A percentile compares a stretch with the other conserved stretches of the same genome.
Evolutionary conservation across 1,140 invertebrate species (phyloP).

Genomic region (Drosophila sechellia): DNA sequence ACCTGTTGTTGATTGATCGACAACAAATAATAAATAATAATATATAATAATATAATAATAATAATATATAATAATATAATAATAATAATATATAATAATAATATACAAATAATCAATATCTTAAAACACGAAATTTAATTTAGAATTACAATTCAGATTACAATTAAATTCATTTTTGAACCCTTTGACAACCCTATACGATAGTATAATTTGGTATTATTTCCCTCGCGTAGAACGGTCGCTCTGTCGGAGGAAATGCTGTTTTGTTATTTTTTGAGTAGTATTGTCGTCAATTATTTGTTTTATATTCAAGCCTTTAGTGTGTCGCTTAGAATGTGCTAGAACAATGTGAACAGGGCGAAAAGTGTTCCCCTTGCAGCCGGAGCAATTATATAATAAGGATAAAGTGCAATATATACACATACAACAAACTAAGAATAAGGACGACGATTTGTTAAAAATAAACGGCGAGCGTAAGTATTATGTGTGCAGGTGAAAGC

Average conservation of each 20-base stretch:
- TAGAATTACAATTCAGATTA: not conserved
- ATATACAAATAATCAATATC: too few relatives aligned
- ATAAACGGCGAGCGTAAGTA: slow-evolving; percentile 38
- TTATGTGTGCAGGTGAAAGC: slow-evolving; percentile 20
- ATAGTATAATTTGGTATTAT: not conserved
- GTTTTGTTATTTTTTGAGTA: slow-evolving; percentile 3
- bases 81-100: too few relatives aligned
- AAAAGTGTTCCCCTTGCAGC: slow-evolving; percentile 21
- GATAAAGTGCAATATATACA: slow-evolving; percentile 41
- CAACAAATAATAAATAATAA: too few relatives aligned
- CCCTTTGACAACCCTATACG: not conserved
- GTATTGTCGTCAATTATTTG: too few relatives aligned
- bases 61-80: too few relatives aligned
- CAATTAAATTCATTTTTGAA: not conserved
- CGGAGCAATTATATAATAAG: slow-evolving; percentile 19
- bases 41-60: too few relatives aligned
- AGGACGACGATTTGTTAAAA: slow-evolving; percentile 35
- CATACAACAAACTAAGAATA: slow-evolving; percentile 19
- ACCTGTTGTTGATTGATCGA: too few relatives aligned
- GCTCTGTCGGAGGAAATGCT: not conserved
- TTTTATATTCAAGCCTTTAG: not conserved
- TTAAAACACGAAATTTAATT: too few relatives aligned
- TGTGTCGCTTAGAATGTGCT: not conserved
- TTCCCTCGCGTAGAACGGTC: not conserved
- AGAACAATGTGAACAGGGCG: slow-evolving; percentile 25